A percentile compares a stretch with the other conserved stretches of the same genome.
Conservation (phyloP, 2,888 invertebrate genomes). For the Platypus cylindrus region DNA sequence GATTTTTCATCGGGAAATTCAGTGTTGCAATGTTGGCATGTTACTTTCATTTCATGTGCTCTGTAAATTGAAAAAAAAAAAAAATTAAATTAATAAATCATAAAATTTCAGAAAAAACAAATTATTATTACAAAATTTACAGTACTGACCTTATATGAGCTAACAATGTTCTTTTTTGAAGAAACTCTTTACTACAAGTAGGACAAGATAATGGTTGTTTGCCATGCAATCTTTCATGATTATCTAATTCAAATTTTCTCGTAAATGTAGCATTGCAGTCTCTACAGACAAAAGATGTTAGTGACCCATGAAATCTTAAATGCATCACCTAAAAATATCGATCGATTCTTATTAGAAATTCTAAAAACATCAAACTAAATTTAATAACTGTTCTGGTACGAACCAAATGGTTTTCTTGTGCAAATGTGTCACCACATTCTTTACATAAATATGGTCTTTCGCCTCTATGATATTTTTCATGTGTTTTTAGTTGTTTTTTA, state of each 20-base stretch:
- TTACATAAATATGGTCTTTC: slow-evolving; percentile 75
- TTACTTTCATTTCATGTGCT: slow-evolving; percentile 54
- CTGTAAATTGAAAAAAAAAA: slow-evolving; percentile 21
- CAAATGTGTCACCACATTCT: slow-evolving; percentile 87
- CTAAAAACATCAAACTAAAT: neutral
- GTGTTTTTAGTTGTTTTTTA: slow-evolving; percentile 71
- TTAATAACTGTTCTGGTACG: slow-evolving; percentile 4
- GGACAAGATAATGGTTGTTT: slow-evolving; percentile 70
- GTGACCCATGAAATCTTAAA: slow-evolving; percentile 85
- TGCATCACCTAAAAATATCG: slow-evolving; percentile 54
- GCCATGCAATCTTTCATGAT: slow-evolving; percentile 71
- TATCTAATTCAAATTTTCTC: slow-evolving; percentile 73
- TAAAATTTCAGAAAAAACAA: slow-evolving; percentile 20
- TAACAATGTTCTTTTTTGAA: slow-evolving; percentile 69
- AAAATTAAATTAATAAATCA: neutral
- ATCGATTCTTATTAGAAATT: slow-evolving; percentile 1
- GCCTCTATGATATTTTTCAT: slow-evolving; percentile 76
- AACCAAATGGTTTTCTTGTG: slow-evolving; percentile 72
- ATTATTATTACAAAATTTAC: slow-evolving; percentile 1
- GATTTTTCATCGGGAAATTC: slow-evolving; percentile 11
- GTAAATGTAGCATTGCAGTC: slow-evolving; percentile 81
- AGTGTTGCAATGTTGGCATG: slow-evolving; percentile 11
- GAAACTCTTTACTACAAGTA: slow-evolving; percentile 72
- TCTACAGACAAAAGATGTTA: slow-evolving; percentile 87
- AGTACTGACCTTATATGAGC: slow-evolving; percentile 60